These are phyloP conservation scores for Lasioglossum pauxillum DNA, from an alignment of 2,888 invertebrate genomes.

Conservation along the genomic window DNA sequence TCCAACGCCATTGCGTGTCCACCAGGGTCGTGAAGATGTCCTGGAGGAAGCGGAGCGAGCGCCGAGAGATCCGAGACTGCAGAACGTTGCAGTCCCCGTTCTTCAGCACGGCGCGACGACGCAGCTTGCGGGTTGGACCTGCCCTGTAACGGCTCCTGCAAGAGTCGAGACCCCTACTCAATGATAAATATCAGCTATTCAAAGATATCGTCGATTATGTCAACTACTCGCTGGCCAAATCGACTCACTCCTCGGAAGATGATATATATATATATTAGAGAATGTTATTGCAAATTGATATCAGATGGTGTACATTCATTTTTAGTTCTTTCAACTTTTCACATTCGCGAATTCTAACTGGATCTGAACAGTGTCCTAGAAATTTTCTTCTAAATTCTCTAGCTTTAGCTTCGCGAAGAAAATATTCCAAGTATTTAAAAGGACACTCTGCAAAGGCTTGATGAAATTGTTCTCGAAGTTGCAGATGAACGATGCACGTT, in stretches of 20 bases:
- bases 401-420: not conserved
- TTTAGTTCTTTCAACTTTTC: too few relatives aligned
- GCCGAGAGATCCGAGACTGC: slow-evolving; percentile 94
- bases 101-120: slow-evolving; percentile 95
- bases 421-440: not conserved
- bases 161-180: not conserved
- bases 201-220: not conserved
- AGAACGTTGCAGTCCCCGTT: slow-evolving; percentile 98
- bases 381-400: not conserved
- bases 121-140: slow-evolving; percentile 89
- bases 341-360: too few relatives aligned
- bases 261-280: not conserved
- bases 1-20: slow-evolving; percentile 97
- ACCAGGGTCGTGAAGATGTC: slow-evolving; percentile 93
- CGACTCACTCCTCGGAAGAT: not conserved
- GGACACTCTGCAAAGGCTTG: too few relatives aligned
- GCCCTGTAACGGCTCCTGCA: slow-evolving; percentile 89
- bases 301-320: too few relatives aligned
- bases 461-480: too few relatives aligned
- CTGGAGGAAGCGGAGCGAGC: slow-evolving; percentile 91
- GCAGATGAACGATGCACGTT: not conserved
- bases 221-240: not conserved
- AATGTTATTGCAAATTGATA: not conserved
- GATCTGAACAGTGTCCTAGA: too few relatives aligned
- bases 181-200: not conserved